Conservation (phyloP, 2,113 vertebrate genomes). For the Anhinga anhinga region DNA sequence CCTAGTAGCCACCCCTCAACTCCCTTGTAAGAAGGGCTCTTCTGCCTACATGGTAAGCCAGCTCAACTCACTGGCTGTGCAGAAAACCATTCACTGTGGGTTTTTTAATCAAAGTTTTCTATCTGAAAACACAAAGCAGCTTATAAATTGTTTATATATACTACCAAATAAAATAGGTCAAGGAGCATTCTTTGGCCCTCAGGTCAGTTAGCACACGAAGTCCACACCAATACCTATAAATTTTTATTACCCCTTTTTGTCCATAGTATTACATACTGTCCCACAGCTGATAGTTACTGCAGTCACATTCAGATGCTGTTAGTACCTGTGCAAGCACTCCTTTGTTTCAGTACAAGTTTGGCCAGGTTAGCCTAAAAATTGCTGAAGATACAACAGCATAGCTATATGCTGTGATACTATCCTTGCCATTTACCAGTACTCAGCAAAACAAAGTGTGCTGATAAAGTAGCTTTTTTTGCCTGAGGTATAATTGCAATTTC, state of each 20-base stretch:
- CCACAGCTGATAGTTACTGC: not conserved
- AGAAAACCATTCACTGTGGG: not conserved
- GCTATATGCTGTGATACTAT: not conserved
- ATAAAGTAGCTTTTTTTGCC: not conserved
- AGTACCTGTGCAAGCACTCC: not conserved
- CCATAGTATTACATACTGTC: not conserved
- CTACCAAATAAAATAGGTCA: not conserved
- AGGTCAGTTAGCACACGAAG: not conserved
- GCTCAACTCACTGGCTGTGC: not conserved
- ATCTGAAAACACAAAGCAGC: not conserved
- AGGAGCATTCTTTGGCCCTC: not conserved
- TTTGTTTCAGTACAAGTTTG: not conserved
- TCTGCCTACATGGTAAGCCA: not conserved
- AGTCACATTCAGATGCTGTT: not conserved
- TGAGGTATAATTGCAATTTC: not conserved
- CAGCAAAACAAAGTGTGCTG: not conserved
- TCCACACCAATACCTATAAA: not conserved
- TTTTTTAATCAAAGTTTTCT: not conserved
- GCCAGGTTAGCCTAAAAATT: not conserved
- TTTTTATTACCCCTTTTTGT: not conserved
- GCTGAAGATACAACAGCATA: not conserved
- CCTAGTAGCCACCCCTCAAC: not conserved
- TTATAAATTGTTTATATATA: not conserved
- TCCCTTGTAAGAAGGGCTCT: not conserved
- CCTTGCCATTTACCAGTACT: not conserved